Percentiles rank a stretch among this genome's conserved stretches.
These are phyloP conservation scores for Papilio elwesi DNA, from an alignment of 2,888 invertebrate genomes.

Conservation along the genomic window DNA sequence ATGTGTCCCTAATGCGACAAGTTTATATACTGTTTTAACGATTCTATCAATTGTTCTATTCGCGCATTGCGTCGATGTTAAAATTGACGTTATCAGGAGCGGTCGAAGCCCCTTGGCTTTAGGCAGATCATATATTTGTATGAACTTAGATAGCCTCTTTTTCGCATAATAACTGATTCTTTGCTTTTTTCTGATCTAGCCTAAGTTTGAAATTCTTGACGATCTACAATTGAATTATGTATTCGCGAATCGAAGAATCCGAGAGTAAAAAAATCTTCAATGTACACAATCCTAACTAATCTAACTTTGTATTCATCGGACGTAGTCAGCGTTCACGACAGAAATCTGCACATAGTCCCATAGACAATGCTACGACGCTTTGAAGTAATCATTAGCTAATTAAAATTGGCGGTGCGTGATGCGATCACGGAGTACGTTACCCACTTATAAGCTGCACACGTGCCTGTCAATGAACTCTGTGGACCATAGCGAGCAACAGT, in stretches of 20 bases:
- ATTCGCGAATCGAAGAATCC: slow-evolving; percentile 36
- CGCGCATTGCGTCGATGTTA: slow-evolving; percentile 47
- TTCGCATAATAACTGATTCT: slow-evolving; percentile 50
- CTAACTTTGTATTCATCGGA: slow-evolving; percentile 67
- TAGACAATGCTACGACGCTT: slow-evolving; percentile 67
- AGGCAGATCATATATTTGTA: slow-evolving; percentile 68
- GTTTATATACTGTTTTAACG: slow-evolving; percentile 39
- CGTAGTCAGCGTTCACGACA: slow-evolving; percentile 63
- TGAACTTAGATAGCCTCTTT: slow-evolving; percentile 73
- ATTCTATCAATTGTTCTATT: slow-evolving; percentile 50
- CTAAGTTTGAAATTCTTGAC: slow-evolving; percentile 12
- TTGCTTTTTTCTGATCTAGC: slow-evolving; percentile 33
- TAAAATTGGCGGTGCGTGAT: slow-evolving; percentile 82
- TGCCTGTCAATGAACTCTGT: slow-evolving; percentile 83
- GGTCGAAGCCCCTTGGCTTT: slow-evolving; percentile 76
- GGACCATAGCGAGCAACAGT: slow-evolving; percentile 64
- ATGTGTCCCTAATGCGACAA: not conserved
- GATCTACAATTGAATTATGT: slow-evolving; percentile 6
- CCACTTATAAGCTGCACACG: slow-evolving; percentile 79
- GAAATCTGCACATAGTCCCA: slow-evolving; percentile 65
- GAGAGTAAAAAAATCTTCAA: slow-evolving; percentile 41
- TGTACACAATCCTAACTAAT: slow-evolving; percentile 55
- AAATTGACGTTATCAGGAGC: slow-evolving; percentile 68
- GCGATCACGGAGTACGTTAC: slow-evolving; percentile 74
- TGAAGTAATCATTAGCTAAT: slow-evolving; percentile 78